Conservation (phyloP, 2,113 vertebrate genomes). For the Thalassoma bifasciatum region DNA sequence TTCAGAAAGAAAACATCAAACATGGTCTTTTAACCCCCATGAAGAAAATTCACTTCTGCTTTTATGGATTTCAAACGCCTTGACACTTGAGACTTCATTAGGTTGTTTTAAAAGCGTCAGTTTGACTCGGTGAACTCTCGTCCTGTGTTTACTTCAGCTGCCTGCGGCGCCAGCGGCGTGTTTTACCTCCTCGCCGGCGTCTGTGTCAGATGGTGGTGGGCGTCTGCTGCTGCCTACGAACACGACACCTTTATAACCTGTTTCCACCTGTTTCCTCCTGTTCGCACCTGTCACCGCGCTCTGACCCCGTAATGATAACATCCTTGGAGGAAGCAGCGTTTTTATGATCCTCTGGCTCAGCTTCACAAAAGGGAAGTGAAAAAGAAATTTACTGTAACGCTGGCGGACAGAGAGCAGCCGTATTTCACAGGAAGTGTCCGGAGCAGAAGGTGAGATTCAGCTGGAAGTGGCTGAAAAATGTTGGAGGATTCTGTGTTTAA, state of each 20-base stretch:
- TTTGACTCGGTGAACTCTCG: not conserved
- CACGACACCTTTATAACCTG: not conserved
- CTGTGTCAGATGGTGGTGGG: slow-evolving; percentile 9
- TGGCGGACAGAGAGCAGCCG: not conserved
- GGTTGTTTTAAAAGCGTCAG: not conserved
- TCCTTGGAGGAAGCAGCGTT: not conserved
- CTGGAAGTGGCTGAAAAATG: not conserved
- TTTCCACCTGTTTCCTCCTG: too few species aligned
- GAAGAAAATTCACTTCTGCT: not conserved
- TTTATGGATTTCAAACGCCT: not conserved
- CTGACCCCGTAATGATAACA: slow-evolving; percentile 6
- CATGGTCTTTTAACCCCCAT: too few species aligned
- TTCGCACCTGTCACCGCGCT: not conserved
- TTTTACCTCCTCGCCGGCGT: not conserved
- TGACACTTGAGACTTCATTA: not conserved
- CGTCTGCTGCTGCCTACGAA: not conserved
- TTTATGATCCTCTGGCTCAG: not conserved
- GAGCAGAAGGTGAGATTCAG: not conserved
- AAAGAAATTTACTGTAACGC: not conserved
- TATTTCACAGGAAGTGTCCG: not conserved
- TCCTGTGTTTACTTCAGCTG: not conserved
- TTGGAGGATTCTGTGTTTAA: not conserved
- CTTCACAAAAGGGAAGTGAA: not conserved
- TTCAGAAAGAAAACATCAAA: too few species aligned
- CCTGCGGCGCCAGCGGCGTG: not conserved